Evolutionary conservation across 2,113 vertebrate species (phyloP).

Genomic region (Origma solitaria): DNA sequence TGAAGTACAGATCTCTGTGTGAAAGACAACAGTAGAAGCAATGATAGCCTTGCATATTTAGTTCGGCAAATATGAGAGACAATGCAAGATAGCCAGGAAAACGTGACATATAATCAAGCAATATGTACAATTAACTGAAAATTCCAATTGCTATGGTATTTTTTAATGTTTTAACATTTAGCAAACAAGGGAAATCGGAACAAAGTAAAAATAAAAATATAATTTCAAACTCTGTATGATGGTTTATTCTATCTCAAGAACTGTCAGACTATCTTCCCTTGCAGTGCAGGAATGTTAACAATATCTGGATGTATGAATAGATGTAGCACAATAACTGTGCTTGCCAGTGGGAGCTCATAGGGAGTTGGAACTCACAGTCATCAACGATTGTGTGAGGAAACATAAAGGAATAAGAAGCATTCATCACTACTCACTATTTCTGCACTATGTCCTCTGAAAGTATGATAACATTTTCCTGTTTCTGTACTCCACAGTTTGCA

Average conservation of each 20-base stretch:
- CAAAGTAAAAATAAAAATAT: not conserved
- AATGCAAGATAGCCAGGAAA: not conserved
- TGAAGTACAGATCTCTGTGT: not conserved
- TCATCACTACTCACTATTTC: slow-evolving; percentile 85
- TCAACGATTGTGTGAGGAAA: not conserved
- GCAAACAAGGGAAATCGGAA: not conserved
- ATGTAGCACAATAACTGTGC: not conserved
- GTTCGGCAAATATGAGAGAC: not conserved
- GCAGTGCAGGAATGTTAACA: not conserved
- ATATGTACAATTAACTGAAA: not conserved
- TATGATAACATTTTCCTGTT: slow-evolving; percentile 90
- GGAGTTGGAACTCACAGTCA: not conserved
- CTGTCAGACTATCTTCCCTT: not conserved
- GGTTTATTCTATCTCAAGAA: not conserved
- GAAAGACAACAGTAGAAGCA: not conserved
- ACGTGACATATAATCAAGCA: not conserved
- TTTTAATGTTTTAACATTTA: not conserved
- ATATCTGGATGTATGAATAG: not conserved
- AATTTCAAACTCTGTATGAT: not conserved
- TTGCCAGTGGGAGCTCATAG: not conserved
- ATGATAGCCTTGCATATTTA: not conserved
- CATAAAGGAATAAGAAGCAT: not conserved
- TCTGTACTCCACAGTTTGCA: slow-evolving; percentile 91
- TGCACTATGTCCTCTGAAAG: slow-evolving; percentile 86
- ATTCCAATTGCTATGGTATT: not conserved